Percentiles rank a stretch among this genome's conserved stretches.
Evolutionary conservation across 2,888 invertebrate species (phyloP).

Genomic region (Amiota minor): DNA sequence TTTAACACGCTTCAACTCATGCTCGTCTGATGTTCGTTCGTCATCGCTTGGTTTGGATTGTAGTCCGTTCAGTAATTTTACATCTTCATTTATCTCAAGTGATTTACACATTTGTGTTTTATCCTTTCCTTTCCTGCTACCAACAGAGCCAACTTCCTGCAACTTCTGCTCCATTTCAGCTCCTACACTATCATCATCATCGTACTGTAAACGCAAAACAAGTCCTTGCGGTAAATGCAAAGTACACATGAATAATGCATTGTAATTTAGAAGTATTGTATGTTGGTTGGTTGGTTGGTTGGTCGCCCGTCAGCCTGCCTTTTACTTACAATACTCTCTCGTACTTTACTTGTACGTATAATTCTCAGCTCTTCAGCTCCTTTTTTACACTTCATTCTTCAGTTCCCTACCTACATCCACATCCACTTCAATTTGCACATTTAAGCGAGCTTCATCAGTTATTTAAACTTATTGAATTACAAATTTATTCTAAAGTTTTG

Average conservation of each 20-base stretch:
- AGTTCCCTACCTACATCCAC: background rate
- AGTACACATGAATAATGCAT: constrained; percentile 47
- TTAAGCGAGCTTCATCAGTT: constrained; percentile 33
- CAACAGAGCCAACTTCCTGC: background rate
- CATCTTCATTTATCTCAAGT: constrained; percentile 42
- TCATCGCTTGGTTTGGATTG: background rate
- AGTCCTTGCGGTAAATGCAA: constrained; percentile 35
- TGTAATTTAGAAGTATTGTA: constrained; percentile 38
- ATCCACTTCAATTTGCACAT: constrained; percentile 6
- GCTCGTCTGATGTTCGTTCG: constrained; percentile 2
- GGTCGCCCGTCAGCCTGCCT: background rate
- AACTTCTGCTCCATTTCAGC: background rate
- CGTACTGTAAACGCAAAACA: background rate
- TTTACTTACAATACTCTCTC: constrained; percentile 8
- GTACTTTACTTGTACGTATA: background rate
- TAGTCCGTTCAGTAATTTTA: constrained; percentile 19
- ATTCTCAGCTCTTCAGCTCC: constrained; percentile 3
- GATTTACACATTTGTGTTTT: constrained; percentile 41
- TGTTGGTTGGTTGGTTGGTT: background rate
- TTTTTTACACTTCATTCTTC: constrained; percentile 29
- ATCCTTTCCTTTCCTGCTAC: constrained; percentile 19
- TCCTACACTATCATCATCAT: background rate
- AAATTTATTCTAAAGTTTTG: constrained; percentile 47
- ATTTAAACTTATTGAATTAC: constrained; percentile 46
- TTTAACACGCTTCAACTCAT: constrained; percentile 1